A percentile compares a stretch with the other conserved stretches of the same genome.
These are phyloP conservation scores for Psittacus erithacus DNA, from an alignment of 2,113 vertebrate genomes.

Conservation along the genomic window DNA sequence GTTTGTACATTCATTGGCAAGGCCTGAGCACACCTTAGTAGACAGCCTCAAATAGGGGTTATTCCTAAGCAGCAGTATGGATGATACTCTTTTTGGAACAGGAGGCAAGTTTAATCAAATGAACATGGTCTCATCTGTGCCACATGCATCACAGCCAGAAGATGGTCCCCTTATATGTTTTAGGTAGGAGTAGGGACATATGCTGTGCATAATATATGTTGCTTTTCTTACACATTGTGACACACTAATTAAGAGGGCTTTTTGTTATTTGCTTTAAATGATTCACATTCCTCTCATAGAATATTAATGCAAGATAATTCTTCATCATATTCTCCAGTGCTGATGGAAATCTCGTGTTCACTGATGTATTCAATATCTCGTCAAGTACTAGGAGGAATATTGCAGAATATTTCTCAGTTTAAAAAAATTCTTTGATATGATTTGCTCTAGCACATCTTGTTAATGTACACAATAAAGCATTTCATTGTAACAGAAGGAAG, in stretches of 20 bases:
- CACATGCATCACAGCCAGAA: not conserved
- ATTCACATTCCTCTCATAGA: not conserved
- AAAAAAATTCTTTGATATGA: conserved; percentile 20
- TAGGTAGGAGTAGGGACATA: not conserved
- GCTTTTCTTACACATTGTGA: not conserved
- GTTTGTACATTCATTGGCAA: not conserved
- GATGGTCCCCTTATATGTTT: not conserved
- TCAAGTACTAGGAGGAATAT: not conserved
- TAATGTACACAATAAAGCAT: conserved; percentile 1
- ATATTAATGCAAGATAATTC: conserved; percentile 10
- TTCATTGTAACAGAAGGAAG: conserved; percentile 7
- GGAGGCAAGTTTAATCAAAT: not conserved
- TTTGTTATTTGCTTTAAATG: not conserved
- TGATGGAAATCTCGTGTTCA: not conserved
- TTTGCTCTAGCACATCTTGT: not conserved
- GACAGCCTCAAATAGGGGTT: not conserved
- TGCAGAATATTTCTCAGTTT: not conserved
- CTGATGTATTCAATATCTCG: not conserved
- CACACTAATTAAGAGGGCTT: not conserved
- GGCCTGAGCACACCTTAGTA: not conserved
- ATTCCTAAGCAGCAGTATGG: not conserved
- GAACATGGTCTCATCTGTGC: not conserved
- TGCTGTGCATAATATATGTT: not conserved
- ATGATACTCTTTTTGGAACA: not conserved
- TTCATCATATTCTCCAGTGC: not conserved